Conservation (phyloP, 1,140 invertebrate species). For the Macrocentrus cingulum region DNA sequence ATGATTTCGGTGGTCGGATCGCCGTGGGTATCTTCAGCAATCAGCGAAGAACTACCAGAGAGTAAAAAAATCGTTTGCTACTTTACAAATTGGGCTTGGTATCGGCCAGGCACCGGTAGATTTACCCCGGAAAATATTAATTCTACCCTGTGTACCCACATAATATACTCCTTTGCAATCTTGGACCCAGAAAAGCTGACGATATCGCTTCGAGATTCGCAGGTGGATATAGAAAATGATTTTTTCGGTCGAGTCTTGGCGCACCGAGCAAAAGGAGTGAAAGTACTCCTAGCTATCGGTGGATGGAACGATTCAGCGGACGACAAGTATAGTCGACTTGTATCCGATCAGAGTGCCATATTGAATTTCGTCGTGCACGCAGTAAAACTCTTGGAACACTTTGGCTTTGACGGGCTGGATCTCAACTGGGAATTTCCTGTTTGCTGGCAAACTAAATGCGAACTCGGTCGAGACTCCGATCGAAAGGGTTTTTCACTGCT, state of each 20-base stretch:
- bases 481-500: slow-evolving; percentile 61
- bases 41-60: not conserved
- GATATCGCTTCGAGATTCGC: slow-evolving; percentile 65
- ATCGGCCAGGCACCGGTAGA: slow-evolving; percentile 67
- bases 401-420: slow-evolving; percentile 80
- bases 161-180: slow-evolving; percentile 74
- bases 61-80: slow-evolving; percentile 69
- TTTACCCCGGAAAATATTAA: slow-evolving; percentile 70
- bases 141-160: slow-evolving; percentile 70
- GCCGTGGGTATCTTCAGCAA: too few relatives aligned
- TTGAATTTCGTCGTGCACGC: slow-evolving; percentile 70
- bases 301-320: slow-evolving; percentile 65
- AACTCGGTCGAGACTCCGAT: slow-evolving; percentile 61
- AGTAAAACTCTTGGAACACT: slow-evolving; percentile 71
- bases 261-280: slow-evolving; percentile 61
- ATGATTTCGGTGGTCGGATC: too few relatives aligned
- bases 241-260: slow-evolving; percentile 68
- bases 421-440: slow-evolving; percentile 73
- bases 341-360: slow-evolving; percentile 70
- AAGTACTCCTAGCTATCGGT: slow-evolving; percentile 47
- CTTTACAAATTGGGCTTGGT: slow-evolving; percentile 76
- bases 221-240: slow-evolving; percentile 70
- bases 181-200: slow-evolving; percentile 61
- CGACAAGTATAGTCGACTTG: slow-evolving; percentile 77
- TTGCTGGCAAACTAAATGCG: slow-evolving; percentile 68